Conservation (phyloP, 1,140 invertebrate genomes). For the Lasioglossum baleicum region DNA sequence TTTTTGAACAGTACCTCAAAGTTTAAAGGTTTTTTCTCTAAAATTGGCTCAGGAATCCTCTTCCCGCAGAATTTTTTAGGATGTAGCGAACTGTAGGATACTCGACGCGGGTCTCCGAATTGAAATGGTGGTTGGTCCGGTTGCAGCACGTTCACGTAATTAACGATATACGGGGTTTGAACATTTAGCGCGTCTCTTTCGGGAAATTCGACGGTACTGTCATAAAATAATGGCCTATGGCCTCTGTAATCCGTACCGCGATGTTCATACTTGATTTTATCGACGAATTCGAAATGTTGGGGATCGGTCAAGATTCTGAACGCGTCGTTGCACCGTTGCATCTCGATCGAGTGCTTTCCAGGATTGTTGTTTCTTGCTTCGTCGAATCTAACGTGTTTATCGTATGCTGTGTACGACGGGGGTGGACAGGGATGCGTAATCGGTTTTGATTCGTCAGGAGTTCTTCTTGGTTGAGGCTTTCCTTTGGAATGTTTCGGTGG, state of each 20-base stretch:
- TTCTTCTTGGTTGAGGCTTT: not conserved
- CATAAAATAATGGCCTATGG: not conserved
- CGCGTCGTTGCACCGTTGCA: conserved; percentile 23
- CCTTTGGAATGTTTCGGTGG: not conserved
- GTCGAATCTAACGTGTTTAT: conserved; percentile 25
- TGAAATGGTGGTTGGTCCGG: not conserved
- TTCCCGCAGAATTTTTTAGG: not conserved
- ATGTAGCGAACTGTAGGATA: not conserved
- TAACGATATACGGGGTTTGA: not conserved
- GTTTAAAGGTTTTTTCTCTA: not conserved
- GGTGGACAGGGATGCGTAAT: not conserved
- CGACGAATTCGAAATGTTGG: not conserved
- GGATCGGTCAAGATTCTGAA: conserved; percentile 3
- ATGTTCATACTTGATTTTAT: not conserved
- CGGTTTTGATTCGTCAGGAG: not conserved
- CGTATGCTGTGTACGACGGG: not conserved
- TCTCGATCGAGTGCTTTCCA: not conserved
- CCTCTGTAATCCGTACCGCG: too few relatives aligned
- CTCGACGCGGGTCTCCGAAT: not conserved
- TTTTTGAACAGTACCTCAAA: not conserved
- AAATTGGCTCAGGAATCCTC: not conserved
- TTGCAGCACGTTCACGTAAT: conserved; percentile 6
- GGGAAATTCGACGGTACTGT: not conserved
- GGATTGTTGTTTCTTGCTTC: not conserved
- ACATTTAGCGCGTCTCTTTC: not conserved